Base-by-base conservation (phyloP, 2,888 invertebrate genomes). In the Hipparchia sbordonii region DNA sequence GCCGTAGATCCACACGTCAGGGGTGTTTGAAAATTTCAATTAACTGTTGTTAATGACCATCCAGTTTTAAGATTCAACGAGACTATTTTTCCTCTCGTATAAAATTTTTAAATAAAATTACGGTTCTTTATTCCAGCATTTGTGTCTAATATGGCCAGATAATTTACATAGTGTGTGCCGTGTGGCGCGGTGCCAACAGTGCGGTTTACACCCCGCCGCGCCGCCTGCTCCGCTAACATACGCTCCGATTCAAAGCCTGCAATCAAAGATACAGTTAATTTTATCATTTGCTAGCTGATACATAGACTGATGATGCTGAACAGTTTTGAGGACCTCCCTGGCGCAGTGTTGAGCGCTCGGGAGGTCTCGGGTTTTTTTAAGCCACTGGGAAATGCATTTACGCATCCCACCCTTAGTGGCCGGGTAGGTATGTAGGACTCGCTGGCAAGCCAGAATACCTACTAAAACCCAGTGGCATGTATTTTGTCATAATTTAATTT, bases 141-240 rank as follows among this genome's bases (percentile, higher is more conserved):
- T 74, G 72, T 74, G 72, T 74, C 77, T 77, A 76, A 76, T 76
- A 77, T 73, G 72, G 78, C 74, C 73, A 77, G 83, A 84, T 85
- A 85, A 84, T 83, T 84, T 80, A 80, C 80, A 84, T 79, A 80
- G 82, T 84, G 84, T 83, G 85, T 90, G 91, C 91, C 91, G 84
- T 83, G 85, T 90, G 91, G 91, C 91, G 78, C 77, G 74, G 75
- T 87, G 92, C 92, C 91, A 91, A 87, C 80, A 77, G 76, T 81
- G 85, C 83, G 84, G 85, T 86, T 86, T 85, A 82, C 85, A 73
- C 75, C 74, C 77, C 77, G 77, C 74, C 80, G 79, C 77, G 77
- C 74, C 80, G 79, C 77, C 77, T 77, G 72, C 69, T 71, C 57
- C 67, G 72, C 70, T 73, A 71, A 71, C 72, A 70, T 74, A 70